phyloP scores from a whole-genome alignment of 1,140 invertebrate genomes.

The Agrypnia vestita region DNA sequence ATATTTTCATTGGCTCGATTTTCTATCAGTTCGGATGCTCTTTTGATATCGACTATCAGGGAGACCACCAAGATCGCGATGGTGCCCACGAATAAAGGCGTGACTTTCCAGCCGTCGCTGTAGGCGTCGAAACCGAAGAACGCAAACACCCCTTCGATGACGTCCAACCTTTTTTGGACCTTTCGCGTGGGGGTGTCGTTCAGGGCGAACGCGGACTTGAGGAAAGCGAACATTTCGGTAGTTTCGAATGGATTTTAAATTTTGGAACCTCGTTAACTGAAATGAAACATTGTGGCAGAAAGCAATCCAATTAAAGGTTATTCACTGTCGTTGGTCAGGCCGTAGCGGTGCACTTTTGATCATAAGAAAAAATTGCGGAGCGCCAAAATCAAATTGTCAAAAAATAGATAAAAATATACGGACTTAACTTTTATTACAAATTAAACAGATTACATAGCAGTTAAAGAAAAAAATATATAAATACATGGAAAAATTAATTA shows the following conservation, averaged over 20 bases:
- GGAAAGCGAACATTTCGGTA: not conserved
- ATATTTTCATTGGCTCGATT: constrained; percentile 38
- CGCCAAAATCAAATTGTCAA: no score
- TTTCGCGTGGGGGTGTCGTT: constrained; percentile 48
- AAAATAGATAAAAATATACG: no score
- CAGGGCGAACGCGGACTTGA: not conserved
- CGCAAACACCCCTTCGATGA: constrained; percentile 17
- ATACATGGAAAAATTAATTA: no score
- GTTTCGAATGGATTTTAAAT: not conserved
- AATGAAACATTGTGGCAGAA: no score
- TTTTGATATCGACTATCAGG: constrained; percentile 33
- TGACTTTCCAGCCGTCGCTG: constrained; percentile 29
- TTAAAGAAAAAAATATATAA: no score
- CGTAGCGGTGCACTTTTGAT: no score
- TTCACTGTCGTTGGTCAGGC: no score
- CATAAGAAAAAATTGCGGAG: no score
- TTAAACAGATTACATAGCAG: no score
- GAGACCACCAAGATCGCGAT: constrained; percentile 25
- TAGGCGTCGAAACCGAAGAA: constrained; percentile 53
- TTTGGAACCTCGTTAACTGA: no score
- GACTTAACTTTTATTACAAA: no score
- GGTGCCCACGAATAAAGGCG: constrained; percentile 9
- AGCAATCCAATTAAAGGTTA: no score
- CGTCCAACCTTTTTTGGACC: constrained; percentile 44
- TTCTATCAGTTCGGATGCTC: constrained; percentile 26